Conservation (phyloP, 2,113 vertebrate genomes). For the Gavialis gangeticus region DNA sequence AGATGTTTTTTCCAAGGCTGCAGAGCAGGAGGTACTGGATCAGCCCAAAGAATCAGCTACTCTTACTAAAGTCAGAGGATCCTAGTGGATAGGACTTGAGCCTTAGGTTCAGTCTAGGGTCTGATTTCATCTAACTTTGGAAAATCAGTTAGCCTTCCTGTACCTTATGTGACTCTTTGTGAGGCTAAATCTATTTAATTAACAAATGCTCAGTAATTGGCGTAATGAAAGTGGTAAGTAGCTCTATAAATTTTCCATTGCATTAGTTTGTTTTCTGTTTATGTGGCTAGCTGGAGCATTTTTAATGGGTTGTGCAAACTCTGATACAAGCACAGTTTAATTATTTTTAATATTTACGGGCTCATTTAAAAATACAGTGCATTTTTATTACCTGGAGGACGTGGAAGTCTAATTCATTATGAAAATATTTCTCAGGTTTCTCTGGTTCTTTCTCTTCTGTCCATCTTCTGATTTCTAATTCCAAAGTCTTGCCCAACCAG, state of each 20-base stretch:
- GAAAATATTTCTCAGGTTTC: constrained; percentile 78
- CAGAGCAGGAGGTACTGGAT: neutral
- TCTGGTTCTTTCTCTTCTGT: constrained; percentile 77
- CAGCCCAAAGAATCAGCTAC: neutral
- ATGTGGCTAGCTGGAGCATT: neutral
- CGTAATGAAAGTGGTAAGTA: neutral
- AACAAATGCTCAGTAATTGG: neutral
- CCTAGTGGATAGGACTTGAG: neutral
- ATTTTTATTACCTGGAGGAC: constrained; percentile 85
- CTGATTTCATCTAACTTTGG: no score
- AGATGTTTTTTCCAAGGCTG: neutral
- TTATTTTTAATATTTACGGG: neutral
- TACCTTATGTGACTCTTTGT: neutral
- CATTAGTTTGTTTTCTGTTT: neutral
- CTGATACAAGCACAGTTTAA: neutral
- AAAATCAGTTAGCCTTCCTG: neutral
- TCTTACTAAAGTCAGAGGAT: neutral
- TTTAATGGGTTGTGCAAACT: neutral
- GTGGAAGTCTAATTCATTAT: constrained; percentile 88
- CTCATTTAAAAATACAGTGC: neutral
- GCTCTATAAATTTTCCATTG: neutral
- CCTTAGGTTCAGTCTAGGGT: no score
- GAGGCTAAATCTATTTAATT: neutral
- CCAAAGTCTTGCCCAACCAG: constrained; percentile 80
- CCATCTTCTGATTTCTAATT: constrained; percentile 85